phyloP scores from a whole-genome alignment of 2,797 vertebrate species.

The Acanthurus lineatus region DNA sequence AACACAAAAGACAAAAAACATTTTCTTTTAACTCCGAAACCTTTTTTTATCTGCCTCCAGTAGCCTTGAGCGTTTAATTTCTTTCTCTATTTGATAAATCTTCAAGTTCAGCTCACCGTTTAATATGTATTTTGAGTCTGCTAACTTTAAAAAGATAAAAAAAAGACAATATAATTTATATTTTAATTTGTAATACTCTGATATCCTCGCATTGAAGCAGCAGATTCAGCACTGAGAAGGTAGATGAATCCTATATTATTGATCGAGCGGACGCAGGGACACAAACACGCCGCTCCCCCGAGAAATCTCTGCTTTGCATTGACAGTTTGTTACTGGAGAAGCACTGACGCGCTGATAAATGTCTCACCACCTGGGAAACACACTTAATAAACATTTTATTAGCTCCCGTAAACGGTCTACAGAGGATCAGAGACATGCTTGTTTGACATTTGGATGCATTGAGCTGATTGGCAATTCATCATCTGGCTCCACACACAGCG shows the following conservation, averaged over 20 bases:
- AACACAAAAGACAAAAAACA: too few species aligned
- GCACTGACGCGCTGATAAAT: slow-evolving; percentile 62
- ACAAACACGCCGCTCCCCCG: slow-evolving; percentile 26
- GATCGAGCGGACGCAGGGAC: too few species aligned
- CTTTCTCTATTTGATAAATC: background rate
- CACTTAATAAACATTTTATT: slow-evolving; percentile 73
- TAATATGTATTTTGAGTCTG: background rate
- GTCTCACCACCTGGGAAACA: slow-evolving; percentile 54
- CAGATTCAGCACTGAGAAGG: too few species aligned
- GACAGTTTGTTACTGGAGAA: slow-evolving; percentile 46
- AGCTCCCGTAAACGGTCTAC: slow-evolving; percentile 46
- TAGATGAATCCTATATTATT: too few species aligned
- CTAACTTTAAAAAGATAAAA: too few species aligned
- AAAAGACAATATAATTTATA: too few species aligned
- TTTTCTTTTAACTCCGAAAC: too few species aligned
- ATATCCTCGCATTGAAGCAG: too few species aligned
- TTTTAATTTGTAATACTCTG: too few species aligned
- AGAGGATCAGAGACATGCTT: slow-evolving; percentile 61
- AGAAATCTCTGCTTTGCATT: slow-evolving; percentile 57
- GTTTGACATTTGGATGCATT: slow-evolving; percentile 69
- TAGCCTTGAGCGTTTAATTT: background rate
- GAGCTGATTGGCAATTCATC: slow-evolving; percentile 74
- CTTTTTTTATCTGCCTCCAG: background rate
- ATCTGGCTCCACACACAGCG: slow-evolving; percentile 39
- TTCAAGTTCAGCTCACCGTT: background rate